Conservation (phyloP, 1,140 invertebrate genomes). For the Zaprionus gabonicus region DNA sequence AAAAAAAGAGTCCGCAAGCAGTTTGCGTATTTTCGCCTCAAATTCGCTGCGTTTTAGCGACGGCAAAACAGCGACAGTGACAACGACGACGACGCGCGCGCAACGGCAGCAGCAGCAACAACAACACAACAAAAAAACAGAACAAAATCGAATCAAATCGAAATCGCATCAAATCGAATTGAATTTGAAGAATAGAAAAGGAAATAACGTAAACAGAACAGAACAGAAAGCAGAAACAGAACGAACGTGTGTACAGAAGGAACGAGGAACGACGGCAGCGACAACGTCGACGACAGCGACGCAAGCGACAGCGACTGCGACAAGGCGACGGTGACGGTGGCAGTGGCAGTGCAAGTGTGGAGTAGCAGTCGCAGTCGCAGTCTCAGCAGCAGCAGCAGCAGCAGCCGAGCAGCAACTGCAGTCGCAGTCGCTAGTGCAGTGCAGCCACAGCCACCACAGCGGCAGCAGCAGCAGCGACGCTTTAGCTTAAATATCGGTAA, state of each 20-base stretch:
- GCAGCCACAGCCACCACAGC: slow-evolving; percentile 2
- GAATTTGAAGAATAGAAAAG: slow-evolving; percentile 14
- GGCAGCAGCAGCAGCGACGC: slow-evolving; percentile 4
- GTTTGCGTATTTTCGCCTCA: background rate
- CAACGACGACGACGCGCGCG: slow-evolving; percentile 42
- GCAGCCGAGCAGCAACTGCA: slow-evolving; percentile 2
- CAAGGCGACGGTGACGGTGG: slow-evolving; percentile 8
- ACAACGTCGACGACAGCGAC: slow-evolving; percentile 10
- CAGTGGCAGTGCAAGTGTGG: slow-evolving; percentile 6
- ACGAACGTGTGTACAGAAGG: background rate
- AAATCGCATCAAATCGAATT: slow-evolving; percentile 12
- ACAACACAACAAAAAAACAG: slow-evolving; percentile 47
- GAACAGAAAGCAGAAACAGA: slow-evolving; percentile 16
- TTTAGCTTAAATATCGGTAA: slow-evolving; percentile 7
- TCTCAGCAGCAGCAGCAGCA: background rate
- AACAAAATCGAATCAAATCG: slow-evolving; percentile 21
- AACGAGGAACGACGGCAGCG: slow-evolving; percentile 20
- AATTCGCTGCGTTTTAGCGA: slow-evolving; percentile 59
- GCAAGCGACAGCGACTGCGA: slow-evolving; percentile 13
- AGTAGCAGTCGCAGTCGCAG: background rate
- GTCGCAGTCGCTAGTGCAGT: background rate
- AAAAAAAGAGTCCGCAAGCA: slow-evolving; percentile 7
- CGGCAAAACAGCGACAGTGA: slow-evolving; percentile 53
- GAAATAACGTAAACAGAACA: slow-evolving; percentile 14
- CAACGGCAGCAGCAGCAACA: slow-evolving; percentile 52